These are phyloP conservation scores for Aromia moschata DNA, from an alignment of 2,888 invertebrate genomes.

Conservation along the genomic window DNA sequence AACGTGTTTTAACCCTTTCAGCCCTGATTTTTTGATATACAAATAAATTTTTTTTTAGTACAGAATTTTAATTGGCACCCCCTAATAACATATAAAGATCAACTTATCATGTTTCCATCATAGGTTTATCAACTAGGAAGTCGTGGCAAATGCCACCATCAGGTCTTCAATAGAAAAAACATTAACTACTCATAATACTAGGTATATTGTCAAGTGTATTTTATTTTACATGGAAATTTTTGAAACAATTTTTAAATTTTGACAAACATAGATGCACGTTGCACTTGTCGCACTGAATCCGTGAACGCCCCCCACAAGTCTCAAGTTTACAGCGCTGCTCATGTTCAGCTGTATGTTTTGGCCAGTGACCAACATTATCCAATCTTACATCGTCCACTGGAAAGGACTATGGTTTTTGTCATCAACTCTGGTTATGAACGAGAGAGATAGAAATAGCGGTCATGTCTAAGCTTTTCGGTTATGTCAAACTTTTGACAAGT, in stretches of 20 bases:
- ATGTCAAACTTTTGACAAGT: no score
- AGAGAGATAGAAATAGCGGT: no score
- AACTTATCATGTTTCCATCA: slow-evolving; percentile 1
- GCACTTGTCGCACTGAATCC: slow-evolving; percentile 4
- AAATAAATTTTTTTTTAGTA: not conserved
- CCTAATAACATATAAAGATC: not conserved
- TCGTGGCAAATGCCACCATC: not conserved
- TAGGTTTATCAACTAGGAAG: slow-evolving; percentile 1
- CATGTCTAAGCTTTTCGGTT: no score
- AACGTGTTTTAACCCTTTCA: not conserved
- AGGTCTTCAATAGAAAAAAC: not conserved
- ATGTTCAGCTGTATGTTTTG: not conserved
- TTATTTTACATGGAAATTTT: not conserved
- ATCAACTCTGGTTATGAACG: not conserved
- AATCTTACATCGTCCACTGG: not conserved
- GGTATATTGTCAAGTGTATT: not conserved
- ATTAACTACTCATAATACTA: slow-evolving; percentile 1
- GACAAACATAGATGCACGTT: slow-evolving; percentile 1
- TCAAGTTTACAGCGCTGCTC: slow-evolving; percentile 5
- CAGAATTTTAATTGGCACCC: not conserved
- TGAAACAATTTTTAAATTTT: slow-evolving; percentile 5
- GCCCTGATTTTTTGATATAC: not conserved
- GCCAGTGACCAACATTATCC: slow-evolving; percentile 1
- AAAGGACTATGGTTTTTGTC: not conserved
- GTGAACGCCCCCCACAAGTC: slow-evolving; percentile 1